Base-by-base conservation (phyloP, 2,113 vertebrate genomes). In the Rhynchomys soricoides region DNA sequence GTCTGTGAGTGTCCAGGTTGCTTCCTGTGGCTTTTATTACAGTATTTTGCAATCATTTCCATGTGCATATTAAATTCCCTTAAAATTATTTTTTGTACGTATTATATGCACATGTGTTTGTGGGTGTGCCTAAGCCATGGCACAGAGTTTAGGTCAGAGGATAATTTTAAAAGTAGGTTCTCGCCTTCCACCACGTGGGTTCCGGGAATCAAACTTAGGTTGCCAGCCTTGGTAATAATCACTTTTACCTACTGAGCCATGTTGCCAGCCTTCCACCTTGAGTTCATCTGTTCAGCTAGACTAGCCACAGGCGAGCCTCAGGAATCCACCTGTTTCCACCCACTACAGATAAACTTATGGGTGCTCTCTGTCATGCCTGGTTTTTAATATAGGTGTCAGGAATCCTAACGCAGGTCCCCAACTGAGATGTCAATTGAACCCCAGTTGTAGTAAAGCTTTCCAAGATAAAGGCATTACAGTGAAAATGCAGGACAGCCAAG, bases 1-100 rank as follows among this genome's bases (percentile, higher is more conserved):
- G 94, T 97, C 82, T 52, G 34, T 13, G 40, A 96, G 37, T 15
- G 57, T 22, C 57, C 21, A 11, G 78, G 90, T 95, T 43, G 74
- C 81, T 95, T 97, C 97, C 89, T 95, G 50, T 75, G 78, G 91
- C 96, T 98, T 91, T 94, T 73, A 88, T 92, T n/a, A 82, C 64
- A 82, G 74, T 34, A 50, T 94, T 95, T 97, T 93, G 87, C 45
- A 89, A 75, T 70, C 78, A 91, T 21, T 71, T 96, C 94, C 37
- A 89, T 77, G 62, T 13, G 13, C 34, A 93, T 4, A 90, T 88
- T 57, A 78, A 91, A 92, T 62, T 34, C 68, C 93, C 59, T 45
- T 64, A 34, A 85, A 43, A 43, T 29, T 17, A 16, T 45, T 62
- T 83, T 45, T 64, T 45, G 82, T 66, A 21, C 12, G 29, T 22